Percentiles rank a stretch among this genome's conserved stretches.
These are phyloP conservation scores for Botrylloides violaceus DNA, from an alignment of 23 tunicate species.

Conservation along the genomic window DNA sequence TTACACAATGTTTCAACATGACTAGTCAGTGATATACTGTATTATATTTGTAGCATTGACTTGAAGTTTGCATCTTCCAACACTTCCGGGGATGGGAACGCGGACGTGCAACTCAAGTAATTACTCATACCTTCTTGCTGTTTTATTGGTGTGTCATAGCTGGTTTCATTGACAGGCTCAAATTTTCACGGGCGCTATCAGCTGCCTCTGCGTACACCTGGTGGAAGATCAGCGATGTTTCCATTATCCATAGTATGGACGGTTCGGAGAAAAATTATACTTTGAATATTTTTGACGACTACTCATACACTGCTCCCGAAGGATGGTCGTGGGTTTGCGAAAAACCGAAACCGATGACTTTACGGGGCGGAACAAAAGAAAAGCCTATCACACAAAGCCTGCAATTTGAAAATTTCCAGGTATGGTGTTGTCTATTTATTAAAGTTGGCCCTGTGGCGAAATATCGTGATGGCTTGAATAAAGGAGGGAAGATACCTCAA, in stretches of 20 bases:
- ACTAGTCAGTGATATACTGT: too few species aligned
- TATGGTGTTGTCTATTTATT: too few species aligned
- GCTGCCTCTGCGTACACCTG: not conserved
- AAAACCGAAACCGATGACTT: conserved; percentile 26
- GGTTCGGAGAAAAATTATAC: not conserved
- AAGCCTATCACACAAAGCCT: conserved; percentile 9
- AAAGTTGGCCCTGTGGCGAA: too few species aligned
- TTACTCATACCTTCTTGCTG: too few species aligned
- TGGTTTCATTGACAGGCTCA: too few species aligned
- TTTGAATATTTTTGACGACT: conserved; percentile 1
- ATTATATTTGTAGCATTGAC: not conserved
- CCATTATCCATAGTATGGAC: conserved; percentile 12
- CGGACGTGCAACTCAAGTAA: too few species aligned
- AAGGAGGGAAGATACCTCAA: too few species aligned
- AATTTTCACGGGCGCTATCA: not conserved
- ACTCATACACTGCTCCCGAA: conserved; percentile 45
- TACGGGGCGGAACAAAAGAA: conserved; percentile 1
- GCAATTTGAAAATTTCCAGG: conserved; percentile 45
- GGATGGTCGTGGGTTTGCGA: conserved; percentile 58
- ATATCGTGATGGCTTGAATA: too few species aligned
- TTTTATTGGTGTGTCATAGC: too few species aligned
- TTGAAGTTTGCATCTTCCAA: too few species aligned
- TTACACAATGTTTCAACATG: too few species aligned
- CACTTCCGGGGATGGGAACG: too few species aligned
- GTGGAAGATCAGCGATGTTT: conserved; percentile 27